phyloP scores from a whole-genome alignment of 2,113 vertebrate genomes.

The Hippocampus guttulatus region DNA sequence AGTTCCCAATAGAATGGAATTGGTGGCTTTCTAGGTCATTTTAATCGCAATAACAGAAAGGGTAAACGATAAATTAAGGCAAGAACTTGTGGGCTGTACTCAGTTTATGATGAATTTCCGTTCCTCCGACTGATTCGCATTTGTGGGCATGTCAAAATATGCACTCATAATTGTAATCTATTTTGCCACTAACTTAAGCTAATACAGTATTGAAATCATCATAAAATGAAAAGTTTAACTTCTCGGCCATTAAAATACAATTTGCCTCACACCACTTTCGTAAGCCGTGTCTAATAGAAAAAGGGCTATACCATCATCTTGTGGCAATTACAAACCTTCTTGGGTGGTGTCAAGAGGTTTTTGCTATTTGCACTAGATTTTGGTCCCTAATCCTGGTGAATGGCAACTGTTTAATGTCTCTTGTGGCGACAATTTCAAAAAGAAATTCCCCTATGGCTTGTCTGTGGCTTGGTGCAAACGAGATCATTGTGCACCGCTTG shows the following conservation, averaged over 20 bases:
- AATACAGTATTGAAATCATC: no score
- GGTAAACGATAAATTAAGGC: neutral
- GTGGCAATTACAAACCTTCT: no score
- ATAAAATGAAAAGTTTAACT: no score
- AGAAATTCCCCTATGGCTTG: neutral
- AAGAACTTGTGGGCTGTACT: neutral
- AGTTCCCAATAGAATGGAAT: conserved; percentile 28
- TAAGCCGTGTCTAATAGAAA: neutral
- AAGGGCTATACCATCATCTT: neutral
- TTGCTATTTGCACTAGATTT: no score
- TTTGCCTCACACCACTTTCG: neutral
- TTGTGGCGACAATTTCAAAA: neutral
- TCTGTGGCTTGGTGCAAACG: neutral
- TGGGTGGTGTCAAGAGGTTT: no score
- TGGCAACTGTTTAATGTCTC: neutral
- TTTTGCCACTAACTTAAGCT: no score
- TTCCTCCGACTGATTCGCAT: neutral
- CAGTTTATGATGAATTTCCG: neutral
- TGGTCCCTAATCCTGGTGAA: neutral
- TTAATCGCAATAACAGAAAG: neutral
- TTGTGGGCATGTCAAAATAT: neutral
- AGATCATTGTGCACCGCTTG: neutral
- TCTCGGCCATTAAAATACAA: neutral
- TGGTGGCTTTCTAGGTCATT: no score
- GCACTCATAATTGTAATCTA: no score